phyloP scores from a whole-genome alignment of 2,797 vertebrate genomes.

The Onychomys arenicola region DNA sequence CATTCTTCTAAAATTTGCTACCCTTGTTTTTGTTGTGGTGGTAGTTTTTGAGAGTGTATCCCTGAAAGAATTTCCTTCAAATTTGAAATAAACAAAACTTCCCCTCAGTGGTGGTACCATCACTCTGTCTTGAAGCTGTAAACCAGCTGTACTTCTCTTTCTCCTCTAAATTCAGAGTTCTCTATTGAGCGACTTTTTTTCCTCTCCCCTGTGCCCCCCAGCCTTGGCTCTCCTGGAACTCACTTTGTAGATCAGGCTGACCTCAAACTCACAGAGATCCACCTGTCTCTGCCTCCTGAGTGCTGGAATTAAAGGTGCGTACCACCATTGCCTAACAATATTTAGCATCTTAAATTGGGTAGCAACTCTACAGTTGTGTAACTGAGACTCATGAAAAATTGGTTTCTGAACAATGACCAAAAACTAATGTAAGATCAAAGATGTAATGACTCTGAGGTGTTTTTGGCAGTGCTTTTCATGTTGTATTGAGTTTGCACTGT shows the following conservation, averaged over 20 bases:
- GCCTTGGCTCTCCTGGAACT: too few relatives aligned
- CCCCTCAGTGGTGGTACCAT: too few relatives aligned
- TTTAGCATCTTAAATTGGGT: background rate
- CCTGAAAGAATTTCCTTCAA: too few relatives aligned
- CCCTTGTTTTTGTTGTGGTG: background rate
- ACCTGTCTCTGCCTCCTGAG: too few relatives aligned
- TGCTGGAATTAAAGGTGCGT: too few relatives aligned
- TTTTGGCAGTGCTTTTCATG: background rate
- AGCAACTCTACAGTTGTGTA: background rate
- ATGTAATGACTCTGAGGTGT: background rate
- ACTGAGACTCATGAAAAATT: background rate
- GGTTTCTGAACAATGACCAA: background rate
- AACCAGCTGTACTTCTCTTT: background rate
- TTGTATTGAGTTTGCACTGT: background rate
- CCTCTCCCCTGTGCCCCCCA: too few relatives aligned
- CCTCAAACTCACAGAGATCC: too few relatives aligned
- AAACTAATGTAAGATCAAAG: background rate
- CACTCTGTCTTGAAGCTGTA: too few relatives aligned
- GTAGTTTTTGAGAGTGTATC: too few relatives aligned
- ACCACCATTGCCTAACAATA: too few relatives aligned
- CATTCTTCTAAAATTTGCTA: background rate
- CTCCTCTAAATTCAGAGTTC: background rate
- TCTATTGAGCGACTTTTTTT: background rate
- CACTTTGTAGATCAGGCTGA: too few relatives aligned
- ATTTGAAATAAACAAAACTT: too few relatives aligned